phyloP scores from a whole-genome alignment of 2,113 vertebrate species.

The Apodemus sylvaticus region DNA sequence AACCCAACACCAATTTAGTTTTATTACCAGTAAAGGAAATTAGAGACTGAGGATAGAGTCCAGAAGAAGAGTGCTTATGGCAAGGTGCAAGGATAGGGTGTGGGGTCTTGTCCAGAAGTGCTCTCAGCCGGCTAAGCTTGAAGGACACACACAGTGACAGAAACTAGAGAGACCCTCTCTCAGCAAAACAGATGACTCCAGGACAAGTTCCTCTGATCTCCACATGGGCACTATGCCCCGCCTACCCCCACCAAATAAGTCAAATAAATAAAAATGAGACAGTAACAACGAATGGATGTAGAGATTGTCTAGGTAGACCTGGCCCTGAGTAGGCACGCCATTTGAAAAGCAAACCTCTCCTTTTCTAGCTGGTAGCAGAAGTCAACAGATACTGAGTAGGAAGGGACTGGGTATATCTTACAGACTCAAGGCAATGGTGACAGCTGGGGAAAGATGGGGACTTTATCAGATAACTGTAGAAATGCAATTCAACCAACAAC shows the following conservation, averaged over 20 bases:
- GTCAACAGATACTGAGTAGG: not conserved
- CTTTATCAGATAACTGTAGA: not conserved
- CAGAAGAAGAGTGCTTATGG: not conserved
- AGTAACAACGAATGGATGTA: not conserved
- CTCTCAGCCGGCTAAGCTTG: too few species aligned
- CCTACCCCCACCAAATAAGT: not conserved
- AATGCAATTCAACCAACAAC: slow-evolving; percentile 1
- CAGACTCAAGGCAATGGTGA: not conserved
- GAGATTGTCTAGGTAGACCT: not conserved
- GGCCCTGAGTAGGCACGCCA: not conserved
- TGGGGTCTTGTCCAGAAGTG: not conserved
- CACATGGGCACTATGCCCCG: not conserved
- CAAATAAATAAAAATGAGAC: not conserved
- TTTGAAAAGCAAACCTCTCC: not conserved
- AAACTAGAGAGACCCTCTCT: not conserved
- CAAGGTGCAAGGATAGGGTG: not conserved
- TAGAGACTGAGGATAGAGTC: not conserved
- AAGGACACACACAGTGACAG: not conserved
- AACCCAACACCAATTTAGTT: not conserved
- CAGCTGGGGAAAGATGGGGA: not conserved
- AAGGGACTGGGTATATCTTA: not conserved
- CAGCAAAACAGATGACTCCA: not conserved
- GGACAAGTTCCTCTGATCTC: not conserved
- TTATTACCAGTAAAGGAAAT: not conserved
- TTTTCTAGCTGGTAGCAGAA: not conserved